phyloP scores from a whole-genome alignment of 1,140 invertebrate species.

The Coboldia fuscipes region DNA sequence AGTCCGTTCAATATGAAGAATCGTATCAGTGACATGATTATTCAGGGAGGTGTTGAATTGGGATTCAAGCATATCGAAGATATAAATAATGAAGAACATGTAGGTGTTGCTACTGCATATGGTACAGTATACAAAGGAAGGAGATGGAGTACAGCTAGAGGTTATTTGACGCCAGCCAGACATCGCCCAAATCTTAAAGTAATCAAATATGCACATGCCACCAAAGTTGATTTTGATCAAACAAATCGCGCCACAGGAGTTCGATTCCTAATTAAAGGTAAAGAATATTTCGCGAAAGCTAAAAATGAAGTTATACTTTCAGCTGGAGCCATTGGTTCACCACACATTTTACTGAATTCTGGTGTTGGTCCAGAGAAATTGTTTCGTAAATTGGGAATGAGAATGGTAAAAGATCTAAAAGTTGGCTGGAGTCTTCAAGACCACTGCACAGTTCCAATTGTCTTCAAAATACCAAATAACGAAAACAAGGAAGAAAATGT shows the following conservation, averaged over 20 bases:
- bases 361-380: constrained; percentile 29
- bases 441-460: constrained; percentile 8
- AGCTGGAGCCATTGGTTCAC: constrained; percentile 28
- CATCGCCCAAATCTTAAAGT: constrained; percentile 46
- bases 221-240: constrained; percentile 50
- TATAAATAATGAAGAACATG: constrained; percentile 50
- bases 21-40: not conserved
- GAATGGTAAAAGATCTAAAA: constrained; percentile 22
- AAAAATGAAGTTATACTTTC: constrained; percentile 25
- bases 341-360: constrained; percentile 37
- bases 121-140: constrained; percentile 67
- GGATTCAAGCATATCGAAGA: constrained; percentile 31
- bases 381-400: constrained; percentile 21
- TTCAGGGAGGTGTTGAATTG: not conserved
- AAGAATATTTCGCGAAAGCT: constrained; percentile 12
- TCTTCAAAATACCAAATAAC: not conserved
- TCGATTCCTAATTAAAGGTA: constrained; percentile 47
- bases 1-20: constrained; percentile 4
- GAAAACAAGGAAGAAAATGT: not conserved
- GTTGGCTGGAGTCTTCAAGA: constrained; percentile 33
- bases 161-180: constrained; percentile 49
- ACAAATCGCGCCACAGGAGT: constrained; percentile 49
- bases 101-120: constrained; percentile 45
- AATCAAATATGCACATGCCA: constrained; percentile 50
- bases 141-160: constrained; percentile 48